phyloP scores from a whole-genome alignment of 2,797 vertebrate species.

The Calcarius lapponicus region DNA sequence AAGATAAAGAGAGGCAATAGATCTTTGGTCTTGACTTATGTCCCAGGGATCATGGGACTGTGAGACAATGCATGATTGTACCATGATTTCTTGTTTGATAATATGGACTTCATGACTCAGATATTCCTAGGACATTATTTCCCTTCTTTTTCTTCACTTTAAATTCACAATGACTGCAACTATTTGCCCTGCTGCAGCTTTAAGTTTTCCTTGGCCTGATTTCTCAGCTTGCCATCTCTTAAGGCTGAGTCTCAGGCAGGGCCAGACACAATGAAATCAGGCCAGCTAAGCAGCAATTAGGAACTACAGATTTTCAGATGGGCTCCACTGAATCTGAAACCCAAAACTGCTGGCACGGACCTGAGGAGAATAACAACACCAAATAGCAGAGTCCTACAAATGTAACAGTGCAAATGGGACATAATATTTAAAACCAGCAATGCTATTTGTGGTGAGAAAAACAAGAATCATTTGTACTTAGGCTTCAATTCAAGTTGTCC shows the following conservation, averaged over 20 bases:
- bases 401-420: not conserved
- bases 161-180: not conserved
- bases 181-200: not conserved
- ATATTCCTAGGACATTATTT: not conserved
- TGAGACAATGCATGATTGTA: not conserved
- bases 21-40: not conserved
- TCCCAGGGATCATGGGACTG: not conserved
- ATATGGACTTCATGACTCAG: not conserved
- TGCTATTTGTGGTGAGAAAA: not conserved
- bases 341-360: not conserved
- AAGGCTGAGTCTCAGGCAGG: not conserved
- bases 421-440: not conserved
- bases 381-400: not conserved
- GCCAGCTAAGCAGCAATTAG: not conserved
- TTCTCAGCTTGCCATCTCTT: not conserved
- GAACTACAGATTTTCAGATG: not conserved
- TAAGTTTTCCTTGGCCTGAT: not conserved
- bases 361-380: not conserved
- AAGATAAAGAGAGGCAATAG: not conserved
- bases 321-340: not conserved
- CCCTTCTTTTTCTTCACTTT: not conserved
- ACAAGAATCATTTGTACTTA: not conserved
- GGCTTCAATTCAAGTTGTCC: not conserved
- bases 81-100: not conserved
- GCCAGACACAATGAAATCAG: not conserved